Percentiles rank a stretch among this genome's conserved stretches.
phyloP scores from a whole-genome alignment of 2,113 vertebrate genomes.

The Aix galericulata region DNA sequence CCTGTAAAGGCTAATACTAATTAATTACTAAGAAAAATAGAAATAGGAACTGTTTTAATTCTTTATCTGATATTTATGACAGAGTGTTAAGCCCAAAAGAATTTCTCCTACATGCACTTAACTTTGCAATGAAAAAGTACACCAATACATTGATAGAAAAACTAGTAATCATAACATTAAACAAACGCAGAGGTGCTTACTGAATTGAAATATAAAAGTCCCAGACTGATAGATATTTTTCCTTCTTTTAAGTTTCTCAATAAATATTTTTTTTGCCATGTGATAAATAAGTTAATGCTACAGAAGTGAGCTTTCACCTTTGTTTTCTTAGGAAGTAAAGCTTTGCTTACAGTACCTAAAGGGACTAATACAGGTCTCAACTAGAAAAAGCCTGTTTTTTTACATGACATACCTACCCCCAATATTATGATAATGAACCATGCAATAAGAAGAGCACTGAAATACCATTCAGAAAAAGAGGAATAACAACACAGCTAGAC shows the following conservation, averaged over 20 bases:
- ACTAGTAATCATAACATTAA: background rate
- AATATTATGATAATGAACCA: background rate
- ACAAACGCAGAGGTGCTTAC: background rate
- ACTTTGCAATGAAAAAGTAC: too few species aligned
- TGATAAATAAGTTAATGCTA: background rate
- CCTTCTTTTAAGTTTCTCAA: background rate
- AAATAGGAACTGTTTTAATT: background rate
- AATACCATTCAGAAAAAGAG: background rate
- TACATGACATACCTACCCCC: background rate
- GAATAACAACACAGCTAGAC: background rate
- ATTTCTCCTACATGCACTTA: background rate
- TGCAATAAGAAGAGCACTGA: fast-evolving
- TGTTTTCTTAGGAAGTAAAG: background rate
- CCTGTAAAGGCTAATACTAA: fast-evolving
- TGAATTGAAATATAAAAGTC: background rate
- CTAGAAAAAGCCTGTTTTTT: background rate
- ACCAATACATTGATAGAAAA: background rate
- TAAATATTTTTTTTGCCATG: background rate
- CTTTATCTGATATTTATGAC: background rate
- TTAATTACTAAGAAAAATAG: background rate
- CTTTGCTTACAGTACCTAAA: background rate
- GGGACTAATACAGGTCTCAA: background rate
- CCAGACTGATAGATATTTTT: background rate
- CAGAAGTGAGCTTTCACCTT: background rate
- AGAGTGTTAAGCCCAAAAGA: background rate